phyloP scores from a whole-genome alignment of 2,797 vertebrate species.

The Ciconia nigra region DNA sequence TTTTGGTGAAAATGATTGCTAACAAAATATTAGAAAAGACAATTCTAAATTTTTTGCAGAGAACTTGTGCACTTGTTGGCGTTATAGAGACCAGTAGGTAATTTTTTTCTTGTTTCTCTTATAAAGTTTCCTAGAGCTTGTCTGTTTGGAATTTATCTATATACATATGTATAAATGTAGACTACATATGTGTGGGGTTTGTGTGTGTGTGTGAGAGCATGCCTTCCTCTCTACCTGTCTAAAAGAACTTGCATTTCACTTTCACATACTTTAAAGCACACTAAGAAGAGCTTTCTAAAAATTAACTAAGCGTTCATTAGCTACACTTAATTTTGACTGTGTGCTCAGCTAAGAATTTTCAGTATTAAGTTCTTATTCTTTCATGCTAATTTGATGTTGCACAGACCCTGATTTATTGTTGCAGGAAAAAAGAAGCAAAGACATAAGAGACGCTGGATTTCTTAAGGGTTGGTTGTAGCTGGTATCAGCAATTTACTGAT shows the following conservation, averaged over 20 bases:
- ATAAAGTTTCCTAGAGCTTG: not conserved
- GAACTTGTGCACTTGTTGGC: not conserved
- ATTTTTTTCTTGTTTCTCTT: not conserved
- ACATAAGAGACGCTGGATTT: not conserved
- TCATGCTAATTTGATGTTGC: not conserved
- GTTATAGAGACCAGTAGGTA: slow-evolving; percentile 1
- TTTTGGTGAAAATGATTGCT: not conserved
- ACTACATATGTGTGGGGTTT: not conserved
- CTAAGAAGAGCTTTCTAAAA: slow-evolving; percentile 5
- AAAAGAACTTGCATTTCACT: not conserved
- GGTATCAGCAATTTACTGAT: slow-evolving; percentile 26
- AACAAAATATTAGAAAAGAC: not conserved
- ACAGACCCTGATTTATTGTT: not conserved
- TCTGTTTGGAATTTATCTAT: not conserved
- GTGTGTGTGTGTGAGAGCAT: not conserved
- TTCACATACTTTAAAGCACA: not conserved
- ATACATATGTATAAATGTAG: not conserved
- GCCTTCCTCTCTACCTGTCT: not conserved
- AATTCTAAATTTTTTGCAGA: not conserved
- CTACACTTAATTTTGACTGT: not conserved
- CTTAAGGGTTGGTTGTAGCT: not conserved
- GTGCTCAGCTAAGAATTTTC: not conserved
- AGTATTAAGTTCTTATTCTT: not conserved
- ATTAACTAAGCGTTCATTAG: not conserved
- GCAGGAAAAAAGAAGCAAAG: not conserved